These are phyloP conservation scores for Dasyornis broadbenti DNA, from an alignment of 2,113 vertebrate genomes.

Conservation along the genomic window DNA sequence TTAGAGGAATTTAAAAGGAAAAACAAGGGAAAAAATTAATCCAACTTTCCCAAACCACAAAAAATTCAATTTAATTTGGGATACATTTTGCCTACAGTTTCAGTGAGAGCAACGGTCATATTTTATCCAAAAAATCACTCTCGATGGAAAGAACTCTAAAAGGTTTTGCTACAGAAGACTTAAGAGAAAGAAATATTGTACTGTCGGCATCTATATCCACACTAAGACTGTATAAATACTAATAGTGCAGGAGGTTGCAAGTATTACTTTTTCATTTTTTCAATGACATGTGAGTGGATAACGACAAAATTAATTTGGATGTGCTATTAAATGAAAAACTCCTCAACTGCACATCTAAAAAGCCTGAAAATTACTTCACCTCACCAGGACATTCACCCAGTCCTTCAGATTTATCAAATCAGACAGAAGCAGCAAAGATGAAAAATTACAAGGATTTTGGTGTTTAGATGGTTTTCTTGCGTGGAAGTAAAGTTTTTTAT, in stretches of 20 bases:
- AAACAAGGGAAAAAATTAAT: not conserved
- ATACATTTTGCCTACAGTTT: not conserved
- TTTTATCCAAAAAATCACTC: not conserved
- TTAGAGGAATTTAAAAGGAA: not conserved
- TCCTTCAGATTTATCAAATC: not conserved
- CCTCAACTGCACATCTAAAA: not conserved
- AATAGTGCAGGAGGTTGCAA: not conserved
- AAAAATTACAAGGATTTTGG: not conserved
- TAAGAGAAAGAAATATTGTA: not conserved
- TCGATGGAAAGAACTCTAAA: not conserved
- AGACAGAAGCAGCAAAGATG: not conserved
- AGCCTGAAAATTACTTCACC: not conserved
- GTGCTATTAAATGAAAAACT: not conserved
- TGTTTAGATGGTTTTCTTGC: not conserved
- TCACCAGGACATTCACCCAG: not conserved
- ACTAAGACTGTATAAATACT: not conserved
- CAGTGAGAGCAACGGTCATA: not conserved
- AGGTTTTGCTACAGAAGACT: not conserved
- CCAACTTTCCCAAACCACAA: slow-evolving; percentile 28
- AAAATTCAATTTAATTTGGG: not conserved
- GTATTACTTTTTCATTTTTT: not conserved
- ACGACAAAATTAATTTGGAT: not conserved
- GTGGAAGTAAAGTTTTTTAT: not conserved
- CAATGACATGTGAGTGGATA: not conserved
- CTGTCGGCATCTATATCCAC: not conserved